These are phyloP conservation scores for Riparia riparia DNA, from an alignment of 2,113 vertebrate genomes.

Conservation along the genomic window DNA sequence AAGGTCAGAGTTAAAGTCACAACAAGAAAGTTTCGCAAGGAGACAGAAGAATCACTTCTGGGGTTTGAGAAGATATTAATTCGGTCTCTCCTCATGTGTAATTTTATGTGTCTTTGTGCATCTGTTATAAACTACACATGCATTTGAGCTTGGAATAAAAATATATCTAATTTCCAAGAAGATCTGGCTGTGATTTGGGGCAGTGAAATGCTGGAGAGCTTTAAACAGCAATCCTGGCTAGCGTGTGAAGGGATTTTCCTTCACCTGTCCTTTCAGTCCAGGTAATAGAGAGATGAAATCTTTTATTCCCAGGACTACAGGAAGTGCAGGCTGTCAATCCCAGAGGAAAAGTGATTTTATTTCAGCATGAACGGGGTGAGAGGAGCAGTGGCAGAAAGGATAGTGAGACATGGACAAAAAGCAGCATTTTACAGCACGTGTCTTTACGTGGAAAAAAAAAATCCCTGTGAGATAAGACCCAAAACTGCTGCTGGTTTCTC, in stretches of 20 bases:
- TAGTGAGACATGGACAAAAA: not conserved
- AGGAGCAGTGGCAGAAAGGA: not conserved
- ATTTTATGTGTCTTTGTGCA: not conserved
- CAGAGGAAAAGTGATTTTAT: not conserved
- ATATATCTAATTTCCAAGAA: not conserved
- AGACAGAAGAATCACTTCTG: not conserved
- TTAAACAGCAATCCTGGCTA: not conserved
- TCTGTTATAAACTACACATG: not conserved
- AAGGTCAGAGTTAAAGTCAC: slow-evolving; percentile 12
- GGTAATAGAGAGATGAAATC: not conserved
- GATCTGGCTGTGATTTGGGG: not conserved
- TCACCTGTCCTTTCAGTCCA: not conserved
- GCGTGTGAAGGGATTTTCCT: not conserved
- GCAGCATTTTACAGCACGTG: not conserved
- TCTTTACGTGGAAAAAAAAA: not conserved
- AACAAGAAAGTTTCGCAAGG: not conserved
- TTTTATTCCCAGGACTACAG: not conserved
- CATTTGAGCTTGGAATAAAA: not conserved
- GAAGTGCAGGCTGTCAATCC: not conserved
- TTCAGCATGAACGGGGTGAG: not conserved
- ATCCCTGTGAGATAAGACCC: not conserved
- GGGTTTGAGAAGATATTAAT: not conserved
- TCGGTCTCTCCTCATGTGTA: not conserved
- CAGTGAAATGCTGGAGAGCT: not conserved
- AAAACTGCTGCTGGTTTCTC: not conserved